A percentile compares a stretch with the other conserved stretches of the same genome.
Evolutionary conservation across 1,140 invertebrate genomes (phyloP).

Genomic region (Anoplophora glabripennis): DNA sequence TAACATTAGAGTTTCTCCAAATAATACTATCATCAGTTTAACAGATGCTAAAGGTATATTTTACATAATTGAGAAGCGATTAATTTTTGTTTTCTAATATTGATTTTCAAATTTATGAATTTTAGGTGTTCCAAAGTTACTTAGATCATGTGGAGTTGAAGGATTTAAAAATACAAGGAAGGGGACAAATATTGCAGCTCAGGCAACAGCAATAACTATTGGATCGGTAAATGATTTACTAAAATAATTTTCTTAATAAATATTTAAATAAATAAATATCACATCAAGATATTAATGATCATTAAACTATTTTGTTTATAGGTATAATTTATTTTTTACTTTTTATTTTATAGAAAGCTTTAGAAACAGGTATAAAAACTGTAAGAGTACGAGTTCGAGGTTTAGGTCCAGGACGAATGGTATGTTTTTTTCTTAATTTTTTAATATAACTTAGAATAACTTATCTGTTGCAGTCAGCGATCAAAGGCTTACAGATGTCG

Average conservation of each 20-base stretch:
- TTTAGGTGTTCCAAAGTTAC: slow-evolving; percentile 57
- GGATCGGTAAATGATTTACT: slow-evolving; percentile 58
- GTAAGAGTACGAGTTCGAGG: slow-evolving; percentile 75
- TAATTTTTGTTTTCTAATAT: not conserved
- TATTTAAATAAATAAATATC: too few relatives aligned
- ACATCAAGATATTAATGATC: too few relatives aligned
- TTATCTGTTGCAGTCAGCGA: slow-evolving; percentile 76
- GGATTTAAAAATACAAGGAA: slow-evolving; percentile 94
- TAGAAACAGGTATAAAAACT: slow-evolving; percentile 69
- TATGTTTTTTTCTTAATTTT: slow-evolving; percentile 46
- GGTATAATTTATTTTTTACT: too few relatives aligned
- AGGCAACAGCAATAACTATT: slow-evolving; percentile 82
- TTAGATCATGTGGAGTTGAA: slow-evolving; percentile 79
- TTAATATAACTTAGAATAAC: slow-evolving; percentile 30
- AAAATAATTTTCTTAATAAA: not conserved
- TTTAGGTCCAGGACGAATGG: slow-evolving; percentile 84
- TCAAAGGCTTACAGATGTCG: slow-evolving; percentile 89
- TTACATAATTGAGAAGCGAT: slow-evolving; percentile 7
- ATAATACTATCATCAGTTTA: slow-evolving; percentile 83
- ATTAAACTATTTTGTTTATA: too few relatives aligned
- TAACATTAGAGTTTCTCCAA: slow-evolving; percentile 75
- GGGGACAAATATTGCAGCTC: slow-evolving; percentile 93
- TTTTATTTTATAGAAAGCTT: slow-evolving; percentile 62
- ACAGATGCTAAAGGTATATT: slow-evolving; percentile 63
- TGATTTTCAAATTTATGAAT: slow-evolving; percentile 23